Conservation (phyloP, 64 coral and sea anemone genomes). For the Trachythela sp. region DNA sequence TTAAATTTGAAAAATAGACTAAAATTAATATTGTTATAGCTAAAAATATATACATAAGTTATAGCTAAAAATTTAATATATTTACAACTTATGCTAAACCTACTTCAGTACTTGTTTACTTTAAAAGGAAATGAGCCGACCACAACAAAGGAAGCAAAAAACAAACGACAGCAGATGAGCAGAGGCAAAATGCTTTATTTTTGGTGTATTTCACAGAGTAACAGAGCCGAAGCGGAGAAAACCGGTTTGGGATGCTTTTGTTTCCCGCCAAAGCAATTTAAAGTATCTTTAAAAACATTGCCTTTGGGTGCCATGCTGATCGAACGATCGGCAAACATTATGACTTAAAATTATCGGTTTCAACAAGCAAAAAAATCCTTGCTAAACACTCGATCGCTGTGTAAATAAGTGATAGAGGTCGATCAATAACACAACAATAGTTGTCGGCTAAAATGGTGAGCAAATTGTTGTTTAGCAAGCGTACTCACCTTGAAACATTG, state of each 20-base stretch:
- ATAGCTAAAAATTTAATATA: background rate
- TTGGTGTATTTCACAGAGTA: background rate
- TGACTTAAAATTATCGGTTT: background rate
- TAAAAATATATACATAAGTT: too few relatives aligned
- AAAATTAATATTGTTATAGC: too few relatives aligned
- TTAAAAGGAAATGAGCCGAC: background rate
- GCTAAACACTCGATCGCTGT: background rate
- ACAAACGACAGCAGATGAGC: background rate
- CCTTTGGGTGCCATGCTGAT: background rate
- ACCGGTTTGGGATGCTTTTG: background rate
- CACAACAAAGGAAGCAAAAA: constrained; percentile 14
- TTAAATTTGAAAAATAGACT: too few relatives aligned
- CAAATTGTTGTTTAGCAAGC: background rate
- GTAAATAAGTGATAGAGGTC: background rate
- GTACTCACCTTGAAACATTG: background rate
- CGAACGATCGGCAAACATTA: constrained; percentile 13
- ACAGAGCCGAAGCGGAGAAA: background rate
- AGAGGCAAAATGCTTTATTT: background rate
- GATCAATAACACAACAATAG: background rate
- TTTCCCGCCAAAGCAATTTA: background rate
- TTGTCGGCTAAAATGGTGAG: background rate
- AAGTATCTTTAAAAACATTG: background rate
- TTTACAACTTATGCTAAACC: background rate
- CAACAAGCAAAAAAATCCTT: constrained; percentile 3
- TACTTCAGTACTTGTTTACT: background rate